These are phyloP conservation scores for Cossypha dichroa DNA, from an alignment of 2,797 vertebrate genomes.

Conservation along the genomic window DNA sequence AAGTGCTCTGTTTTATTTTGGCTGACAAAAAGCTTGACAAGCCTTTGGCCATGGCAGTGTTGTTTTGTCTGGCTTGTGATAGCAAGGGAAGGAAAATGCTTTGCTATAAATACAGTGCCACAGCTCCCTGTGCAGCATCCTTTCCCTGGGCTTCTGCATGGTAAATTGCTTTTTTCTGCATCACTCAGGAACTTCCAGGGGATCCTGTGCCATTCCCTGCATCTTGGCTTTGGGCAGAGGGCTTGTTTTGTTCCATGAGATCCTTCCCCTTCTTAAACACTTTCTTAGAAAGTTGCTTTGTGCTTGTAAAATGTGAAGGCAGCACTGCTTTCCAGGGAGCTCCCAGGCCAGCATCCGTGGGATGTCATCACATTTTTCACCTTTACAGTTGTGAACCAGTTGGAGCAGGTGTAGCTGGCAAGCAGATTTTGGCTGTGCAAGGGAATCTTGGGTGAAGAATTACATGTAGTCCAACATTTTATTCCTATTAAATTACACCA, in stretches of 20 bases:
- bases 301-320: background rate
- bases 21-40: background rate
- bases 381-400: background rate
- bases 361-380: background rate
- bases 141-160: background rate
- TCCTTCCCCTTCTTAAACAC: background rate
- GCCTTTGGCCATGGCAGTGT: background rate
- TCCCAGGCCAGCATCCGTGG: background rate
- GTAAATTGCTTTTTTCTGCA: background rate
- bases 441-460: background rate
- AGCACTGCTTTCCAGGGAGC: background rate
- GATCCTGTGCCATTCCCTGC: background rate
- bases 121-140: background rate
- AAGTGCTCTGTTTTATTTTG: background rate
- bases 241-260: background rate
- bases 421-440: background rate
- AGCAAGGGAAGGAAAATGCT: background rate
- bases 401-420: background rate
- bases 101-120: background rate
- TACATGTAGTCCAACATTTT: background rate
- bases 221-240: background rate
- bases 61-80: background rate
- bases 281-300: background rate
- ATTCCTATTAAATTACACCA: background rate
- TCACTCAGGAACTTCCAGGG: accelerated